Conservation (phyloP, 2,113 vertebrate genomes). For the Misgurnus mizolepis region DNA sequence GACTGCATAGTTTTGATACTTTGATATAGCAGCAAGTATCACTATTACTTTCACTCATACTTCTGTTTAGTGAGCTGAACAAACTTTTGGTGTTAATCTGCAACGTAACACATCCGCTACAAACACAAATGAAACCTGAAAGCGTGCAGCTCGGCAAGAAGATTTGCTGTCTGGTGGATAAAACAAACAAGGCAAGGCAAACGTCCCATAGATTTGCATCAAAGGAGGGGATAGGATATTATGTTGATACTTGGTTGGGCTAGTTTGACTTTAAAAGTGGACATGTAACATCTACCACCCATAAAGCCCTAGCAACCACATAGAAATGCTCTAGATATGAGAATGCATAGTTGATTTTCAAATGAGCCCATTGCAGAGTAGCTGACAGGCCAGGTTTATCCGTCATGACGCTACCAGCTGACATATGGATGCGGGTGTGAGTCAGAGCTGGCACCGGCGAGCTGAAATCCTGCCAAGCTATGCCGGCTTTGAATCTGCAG, state of each 20-base stretch:
- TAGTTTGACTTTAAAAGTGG: no score
- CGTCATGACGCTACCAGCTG: conserved; percentile 15
- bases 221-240: neutral
- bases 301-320: neutral
- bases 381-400: neutral
- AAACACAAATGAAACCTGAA: no score
- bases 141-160: no score
- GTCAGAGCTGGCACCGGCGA: neutral
- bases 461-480: neutral
- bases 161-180: neutral
- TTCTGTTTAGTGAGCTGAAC: no score
- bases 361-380: neutral
- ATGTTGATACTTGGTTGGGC: no score
- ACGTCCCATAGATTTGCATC: neutral
- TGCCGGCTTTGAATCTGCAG: neutral
- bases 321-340: neutral
- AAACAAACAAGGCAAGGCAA: neutral
- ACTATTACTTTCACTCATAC: no score
- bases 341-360: neutral
- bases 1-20: neutral
- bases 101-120: no score
- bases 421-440: neutral
- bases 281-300: neutral
- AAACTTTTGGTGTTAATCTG: no score
- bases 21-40: neutral